Conservation (phyloP, 2,797 vertebrate genomes). For the Anguilla marmorata region DNA sequence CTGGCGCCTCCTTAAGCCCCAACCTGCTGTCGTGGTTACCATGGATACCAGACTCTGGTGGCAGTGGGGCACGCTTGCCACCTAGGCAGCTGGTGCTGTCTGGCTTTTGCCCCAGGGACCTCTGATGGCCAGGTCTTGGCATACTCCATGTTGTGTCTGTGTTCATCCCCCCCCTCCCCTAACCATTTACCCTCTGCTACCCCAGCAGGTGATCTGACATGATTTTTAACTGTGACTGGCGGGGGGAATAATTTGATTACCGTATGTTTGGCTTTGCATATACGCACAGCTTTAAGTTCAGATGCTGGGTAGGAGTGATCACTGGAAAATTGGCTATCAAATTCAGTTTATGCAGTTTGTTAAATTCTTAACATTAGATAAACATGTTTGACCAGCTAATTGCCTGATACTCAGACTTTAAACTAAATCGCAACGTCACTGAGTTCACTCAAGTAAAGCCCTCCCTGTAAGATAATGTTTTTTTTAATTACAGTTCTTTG, state of each 20-base stretch:
- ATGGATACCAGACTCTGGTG: constrained; percentile 33
- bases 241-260: not conserved
- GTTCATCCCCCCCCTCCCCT: no score
- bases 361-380: not conserved
- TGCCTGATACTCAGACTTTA: not conserved
- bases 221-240: not conserved
- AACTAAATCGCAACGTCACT: not conserved
- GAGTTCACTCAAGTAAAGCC: not conserved
- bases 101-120: constrained; percentile 19
- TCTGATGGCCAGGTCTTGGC: constrained; percentile 8
- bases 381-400: not conserved
- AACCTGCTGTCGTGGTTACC: constrained; percentile 22
- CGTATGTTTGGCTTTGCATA: not conserved
- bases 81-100: constrained; percentile 25
- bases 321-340: not conserved
- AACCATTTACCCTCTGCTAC: not conserved
- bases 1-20: constrained; percentile 15
- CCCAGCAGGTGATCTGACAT: not conserved
- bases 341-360: not conserved
- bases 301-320: not conserved
- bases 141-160: not conserved
- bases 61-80: not conserved
- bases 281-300: not conserved
- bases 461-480: not conserved
- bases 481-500: not conserved